Evolutionary conservation across 2,888 invertebrate genomes (phyloP).

Genomic region (Dermolepida albohirtum): DNA sequence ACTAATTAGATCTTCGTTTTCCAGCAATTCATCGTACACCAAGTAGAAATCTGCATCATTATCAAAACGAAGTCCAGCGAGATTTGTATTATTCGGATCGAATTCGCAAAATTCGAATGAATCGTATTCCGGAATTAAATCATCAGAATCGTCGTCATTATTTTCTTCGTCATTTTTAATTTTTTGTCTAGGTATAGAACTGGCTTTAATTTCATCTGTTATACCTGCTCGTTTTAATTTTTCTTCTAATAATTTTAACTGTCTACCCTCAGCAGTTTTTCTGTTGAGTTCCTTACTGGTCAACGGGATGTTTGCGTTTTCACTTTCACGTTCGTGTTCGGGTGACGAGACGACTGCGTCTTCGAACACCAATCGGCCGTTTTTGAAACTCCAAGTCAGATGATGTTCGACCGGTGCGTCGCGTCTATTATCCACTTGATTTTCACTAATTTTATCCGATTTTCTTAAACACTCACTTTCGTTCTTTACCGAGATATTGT

Average conservation of each 20-base stretch:
- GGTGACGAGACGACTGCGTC: slow-evolving; percentile 39
- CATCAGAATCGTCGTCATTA: slow-evolving; percentile 16
- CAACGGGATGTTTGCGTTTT: slow-evolving; percentile 51
- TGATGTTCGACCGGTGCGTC: slow-evolving; percentile 21
- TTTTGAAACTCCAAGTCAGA: slow-evolving; percentile 55
- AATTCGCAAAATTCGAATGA: slow-evolving; percentile 58
- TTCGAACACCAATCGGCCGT: slow-evolving; percentile 57
- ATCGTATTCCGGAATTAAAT: slow-evolving; percentile 39
- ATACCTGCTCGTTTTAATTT: slow-evolving; percentile 59
- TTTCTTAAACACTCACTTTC: slow-evolving; percentile 29
- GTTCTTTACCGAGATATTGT: slow-evolving; percentile 23
- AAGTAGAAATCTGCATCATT: slow-evolving; percentile 54
- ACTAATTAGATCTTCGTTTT: slow-evolving; percentile 45
- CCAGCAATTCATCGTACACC: slow-evolving; percentile 63
- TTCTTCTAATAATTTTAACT: slow-evolving; percentile 67
- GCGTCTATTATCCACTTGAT: slow-evolving; percentile 38
- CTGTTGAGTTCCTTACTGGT: slow-evolving; percentile 59
- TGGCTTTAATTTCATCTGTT: slow-evolving; percentile 50
- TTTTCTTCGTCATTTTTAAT: slow-evolving; percentile 23
- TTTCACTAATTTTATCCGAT: slow-evolving; percentile 30
- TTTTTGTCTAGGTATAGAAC: slow-evolving; percentile 8
- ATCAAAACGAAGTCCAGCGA: slow-evolving; percentile 47
- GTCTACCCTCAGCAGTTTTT: slow-evolving; percentile 41
- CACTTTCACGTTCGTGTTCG: slow-evolving; percentile 40
- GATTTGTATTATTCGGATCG: slow-evolving; percentile 56